Conservation (phyloP, 2,113 vertebrate genomes). For the Delphinus delphis region DNA sequence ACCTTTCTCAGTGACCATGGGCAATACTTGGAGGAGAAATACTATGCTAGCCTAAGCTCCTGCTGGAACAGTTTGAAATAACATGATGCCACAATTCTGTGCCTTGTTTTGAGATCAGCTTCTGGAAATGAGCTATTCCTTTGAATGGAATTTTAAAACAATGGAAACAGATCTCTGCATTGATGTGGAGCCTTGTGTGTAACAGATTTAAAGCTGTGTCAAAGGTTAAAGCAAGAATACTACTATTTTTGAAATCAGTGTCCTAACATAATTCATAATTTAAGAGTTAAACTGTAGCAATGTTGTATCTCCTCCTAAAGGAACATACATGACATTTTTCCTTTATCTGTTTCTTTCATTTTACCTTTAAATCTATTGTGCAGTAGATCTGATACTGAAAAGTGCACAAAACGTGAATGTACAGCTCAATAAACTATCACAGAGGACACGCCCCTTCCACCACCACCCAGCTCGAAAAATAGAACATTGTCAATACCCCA, state of each 20-base stretch:
- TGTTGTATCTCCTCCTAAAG: not conserved
- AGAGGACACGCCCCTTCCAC: not conserved
- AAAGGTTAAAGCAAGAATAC: not conserved
- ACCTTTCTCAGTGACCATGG: slow-evolving; percentile 21
- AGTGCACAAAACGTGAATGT: slow-evolving; percentile 15
- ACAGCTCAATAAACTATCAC: slow-evolving; percentile 13
- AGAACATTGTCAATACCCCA: not conserved
- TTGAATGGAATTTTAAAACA: slow-evolving; percentile 12
- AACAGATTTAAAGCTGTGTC: not conserved
- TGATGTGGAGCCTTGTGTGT: not conserved
- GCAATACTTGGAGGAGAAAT: not conserved
- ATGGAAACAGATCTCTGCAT: not conserved
- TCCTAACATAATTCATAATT: slow-evolving; percentile 20
- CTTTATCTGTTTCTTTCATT: slow-evolving; percentile 44
- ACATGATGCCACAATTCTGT: not conserved
- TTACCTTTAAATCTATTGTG: slow-evolving; percentile 26
- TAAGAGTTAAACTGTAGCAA: not conserved
- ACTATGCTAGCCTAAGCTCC: not conserved
- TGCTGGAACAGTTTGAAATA: slow-evolving; percentile 12
- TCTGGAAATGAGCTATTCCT: slow-evolving; percentile 51
- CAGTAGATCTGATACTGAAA: not conserved
- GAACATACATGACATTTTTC: not conserved
- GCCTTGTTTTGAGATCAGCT: not conserved
- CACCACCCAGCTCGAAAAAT: not conserved
- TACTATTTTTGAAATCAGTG: not conserved